These are phyloP conservation scores for Diploscapter pachys DNA, from an alignment of 1,140 invertebrate genomes.

Conservation along the genomic window DNA sequence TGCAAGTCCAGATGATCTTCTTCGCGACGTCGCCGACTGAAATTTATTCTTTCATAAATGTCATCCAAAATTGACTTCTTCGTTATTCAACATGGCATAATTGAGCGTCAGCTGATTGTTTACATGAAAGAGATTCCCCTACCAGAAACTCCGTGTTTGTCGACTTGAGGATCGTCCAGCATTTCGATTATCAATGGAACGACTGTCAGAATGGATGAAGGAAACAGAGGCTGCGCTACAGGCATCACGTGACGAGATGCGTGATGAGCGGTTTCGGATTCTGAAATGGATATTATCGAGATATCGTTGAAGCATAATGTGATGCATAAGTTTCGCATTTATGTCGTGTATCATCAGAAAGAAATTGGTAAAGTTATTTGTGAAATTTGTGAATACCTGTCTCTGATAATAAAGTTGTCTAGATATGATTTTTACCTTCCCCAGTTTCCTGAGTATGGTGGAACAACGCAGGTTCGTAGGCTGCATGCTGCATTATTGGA, in stretches of 20 bases:
- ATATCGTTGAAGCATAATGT: not conserved
- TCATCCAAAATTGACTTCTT: constrained; percentile 68
- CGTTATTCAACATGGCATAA: no score
- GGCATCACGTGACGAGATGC: constrained; percentile 66
- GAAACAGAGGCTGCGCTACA: constrained; percentile 87
- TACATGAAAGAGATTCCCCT: not conserved
- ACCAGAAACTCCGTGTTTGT: constrained; percentile 76
- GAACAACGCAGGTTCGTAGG: constrained; percentile 87
- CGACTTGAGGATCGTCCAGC: constrained; percentile 90
- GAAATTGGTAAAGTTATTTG: no score
- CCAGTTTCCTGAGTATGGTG: constrained; percentile 59
- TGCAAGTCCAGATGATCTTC: constrained; percentile 86
- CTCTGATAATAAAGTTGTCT: no score
- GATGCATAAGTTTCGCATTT: constrained; percentile 11
- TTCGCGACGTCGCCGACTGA: constrained; percentile 67
- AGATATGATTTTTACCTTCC: no score
- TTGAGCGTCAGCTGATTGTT: no score
- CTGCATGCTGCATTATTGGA: constrained; percentile 83
- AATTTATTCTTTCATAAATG: constrained; percentile 26
- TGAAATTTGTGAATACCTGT: no score
- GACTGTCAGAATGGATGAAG: constrained; percentile 88
- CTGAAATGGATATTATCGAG: constrained; percentile 21
- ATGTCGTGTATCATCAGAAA: no score
- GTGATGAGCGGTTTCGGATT: constrained; percentile 29
- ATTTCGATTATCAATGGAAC: constrained; percentile 89